Evolutionary conservation across 64 coral and sea anemone species (phyloP).

Genomic region (Orbicella faveolata): DNA sequence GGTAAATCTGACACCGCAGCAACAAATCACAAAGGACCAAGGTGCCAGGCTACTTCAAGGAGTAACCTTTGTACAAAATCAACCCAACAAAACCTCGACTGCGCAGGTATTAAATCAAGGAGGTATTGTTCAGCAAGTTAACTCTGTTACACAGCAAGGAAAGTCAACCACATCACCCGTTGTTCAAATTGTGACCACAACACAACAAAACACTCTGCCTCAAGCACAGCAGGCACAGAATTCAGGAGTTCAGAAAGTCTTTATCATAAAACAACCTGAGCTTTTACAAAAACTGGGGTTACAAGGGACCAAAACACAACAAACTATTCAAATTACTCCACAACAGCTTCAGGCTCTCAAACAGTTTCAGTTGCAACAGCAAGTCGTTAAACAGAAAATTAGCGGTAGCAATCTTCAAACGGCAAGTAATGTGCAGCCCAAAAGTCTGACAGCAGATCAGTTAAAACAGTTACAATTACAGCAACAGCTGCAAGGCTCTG

Average conservation of each 20-base stretch:
- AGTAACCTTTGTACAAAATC: slow-evolving; percentile 32
- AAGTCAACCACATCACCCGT: not conserved
- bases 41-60: slow-evolving; percentile 3
- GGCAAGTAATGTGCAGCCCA: slow-evolving; percentile 19
- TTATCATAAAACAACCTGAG: slow-evolving; percentile 93
- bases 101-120: slow-evolving; percentile 28
- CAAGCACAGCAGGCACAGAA: slow-evolving; percentile 61
- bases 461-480: slow-evolving; percentile 77
- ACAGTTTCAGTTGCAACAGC: slow-evolving; percentile 80
- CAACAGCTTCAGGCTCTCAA: slow-evolving; percentile 86
- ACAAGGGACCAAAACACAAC: slow-evolving; percentile 76
- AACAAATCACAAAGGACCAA: slow-evolving; percentile 15
- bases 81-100: not conserved
- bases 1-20: slow-evolving; percentile 2
- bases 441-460: slow-evolving; percentile 71
- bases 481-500: slow-evolving; percentile 56
- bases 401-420: slow-evolving; percentile 14
- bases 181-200: slow-evolving; percentile 19
- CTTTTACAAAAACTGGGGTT: slow-evolving; percentile 80
- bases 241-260: slow-evolving; percentile 78
- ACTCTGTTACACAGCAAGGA: not conserved
- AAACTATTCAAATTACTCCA: slow-evolving; percentile 88
- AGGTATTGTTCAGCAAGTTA: slow-evolving; percentile 8
- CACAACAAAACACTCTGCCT: slow-evolving; percentile 30
- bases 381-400: slow-evolving; percentile 55